Percentiles rank a stretch among this genome's conserved stretches.
Evolutionary conservation across 2,797 vertebrate species (phyloP).

Genomic region (Morelia viridis): DNA sequence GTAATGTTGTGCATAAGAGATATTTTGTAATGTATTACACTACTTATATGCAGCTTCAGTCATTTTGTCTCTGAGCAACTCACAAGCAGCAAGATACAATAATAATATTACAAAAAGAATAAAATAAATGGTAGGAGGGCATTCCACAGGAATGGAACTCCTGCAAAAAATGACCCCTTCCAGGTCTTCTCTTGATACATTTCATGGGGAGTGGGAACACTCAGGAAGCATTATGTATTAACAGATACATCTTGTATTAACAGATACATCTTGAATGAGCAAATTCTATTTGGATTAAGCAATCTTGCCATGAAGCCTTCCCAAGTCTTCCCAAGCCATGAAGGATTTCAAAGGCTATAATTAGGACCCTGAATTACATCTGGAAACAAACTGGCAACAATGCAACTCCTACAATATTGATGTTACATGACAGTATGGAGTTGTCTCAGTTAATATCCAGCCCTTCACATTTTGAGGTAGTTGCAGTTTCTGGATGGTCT

Average conservation of each 20-base stretch:
- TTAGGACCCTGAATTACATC: neutral
- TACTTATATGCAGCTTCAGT: too few species aligned
- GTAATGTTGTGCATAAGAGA: neutral
- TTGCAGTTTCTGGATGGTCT: neutral
- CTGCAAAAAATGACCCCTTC: neutral
- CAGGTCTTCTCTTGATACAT: neutral
- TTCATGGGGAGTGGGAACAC: neutral
- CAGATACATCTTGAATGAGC: neutral
- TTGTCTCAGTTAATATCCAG: neutral
- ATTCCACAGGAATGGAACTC: neutral
- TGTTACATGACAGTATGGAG: neutral
- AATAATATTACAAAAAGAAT: too few species aligned
- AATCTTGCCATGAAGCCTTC: neutral
- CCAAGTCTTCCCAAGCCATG: neutral
- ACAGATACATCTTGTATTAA: neutral
- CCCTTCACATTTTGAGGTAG: neutral
- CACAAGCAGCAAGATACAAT: too few species aligned
- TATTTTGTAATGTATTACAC: neutral
- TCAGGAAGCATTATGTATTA: neutral
- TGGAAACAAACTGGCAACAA: neutral
- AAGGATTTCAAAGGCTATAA: neutral
- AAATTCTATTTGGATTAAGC: neutral
- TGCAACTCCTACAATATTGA: neutral
- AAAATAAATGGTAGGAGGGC: neutral
- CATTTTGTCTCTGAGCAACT: too few species aligned